Base-by-base conservation (phyloP, 2,113 vertebrate genomes). In the Rhineura floridana region DNA sequence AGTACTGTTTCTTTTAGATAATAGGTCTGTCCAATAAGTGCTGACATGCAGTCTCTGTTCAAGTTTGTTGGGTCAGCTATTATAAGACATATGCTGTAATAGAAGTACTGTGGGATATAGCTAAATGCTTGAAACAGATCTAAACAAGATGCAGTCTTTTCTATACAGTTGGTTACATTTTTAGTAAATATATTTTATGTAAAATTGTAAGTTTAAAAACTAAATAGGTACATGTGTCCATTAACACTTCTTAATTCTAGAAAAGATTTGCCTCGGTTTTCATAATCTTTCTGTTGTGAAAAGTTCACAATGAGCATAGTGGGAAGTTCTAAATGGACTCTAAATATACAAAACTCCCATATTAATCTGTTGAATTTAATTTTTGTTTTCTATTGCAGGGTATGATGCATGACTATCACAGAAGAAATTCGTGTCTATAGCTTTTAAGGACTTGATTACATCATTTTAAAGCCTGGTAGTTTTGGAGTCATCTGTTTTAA, bases 351-450 rank as follows among this genome's bases (percentile, higher is more conserved):
- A 44, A 44, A 48, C 30, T 83, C 39, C 50, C 33, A 46, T 50
- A 55, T 82, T 81, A 21, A 77, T 55, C 39, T 2, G 39, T 42
- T 15, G 28, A 42, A 50, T 73, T 78, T 81, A 73, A 75, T 89
- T 42, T 87, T 62, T 88, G 25, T 87, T 79, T 67, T 93, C 90
- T 96, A 42, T 95, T 96, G 50, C 94, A 99, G 98, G 96, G 98
- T 98, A 98, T 97, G 97, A 98, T 98, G 98, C 97, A 98, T 92
- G 96, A 98, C 96, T 98, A 98, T 97, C 97, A 98, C 96, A 98
- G 98, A 98, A 99, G 98, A 99, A 98, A 97, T 97, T 97, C 97
- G 89, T 97, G 97, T 98, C 98, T 99, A 98, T 99, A 99, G 98
- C 98, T 97, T 93, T 95, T 97, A 98, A 97, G 96, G 98, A 99